These are phyloP conservation scores for Limosa lapponica DNA, from an alignment of 2,797 vertebrate species.

Conservation along the genomic window DNA sequence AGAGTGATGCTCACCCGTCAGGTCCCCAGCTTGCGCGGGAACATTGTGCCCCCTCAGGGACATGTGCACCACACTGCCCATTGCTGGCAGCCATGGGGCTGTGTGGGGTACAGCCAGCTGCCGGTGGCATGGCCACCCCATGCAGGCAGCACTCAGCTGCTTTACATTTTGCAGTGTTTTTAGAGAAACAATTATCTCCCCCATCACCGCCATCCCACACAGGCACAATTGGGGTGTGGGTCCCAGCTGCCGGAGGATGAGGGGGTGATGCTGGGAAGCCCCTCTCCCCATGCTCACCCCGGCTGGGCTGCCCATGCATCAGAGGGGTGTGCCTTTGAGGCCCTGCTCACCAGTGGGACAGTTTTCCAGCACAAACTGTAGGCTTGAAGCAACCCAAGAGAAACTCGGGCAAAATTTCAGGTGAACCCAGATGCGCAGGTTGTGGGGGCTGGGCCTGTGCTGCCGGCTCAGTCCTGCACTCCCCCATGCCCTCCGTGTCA, in stretches of 20 bases:
- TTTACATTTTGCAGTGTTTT: neutral
- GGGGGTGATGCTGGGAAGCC: neutral
- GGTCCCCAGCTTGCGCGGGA: fast-evolving
- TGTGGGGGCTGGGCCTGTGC: fast-evolving
- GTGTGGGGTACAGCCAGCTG: neutral
- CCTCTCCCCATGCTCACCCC: fast-evolving
- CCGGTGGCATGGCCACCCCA: fast-evolving
- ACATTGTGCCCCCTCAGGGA: neutral
- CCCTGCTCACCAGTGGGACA: fast-evolving
- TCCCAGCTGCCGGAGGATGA: neutral
- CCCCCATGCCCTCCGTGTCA: fast-evolving
- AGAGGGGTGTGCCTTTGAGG: no score
- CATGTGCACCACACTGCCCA: fast-evolving
- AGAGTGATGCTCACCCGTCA: neutral
- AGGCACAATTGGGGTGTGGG: neutral
- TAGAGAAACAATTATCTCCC: neutral
- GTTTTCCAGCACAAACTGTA: neutral
- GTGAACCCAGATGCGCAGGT: fast-evolving
- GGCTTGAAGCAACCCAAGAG: neutral
- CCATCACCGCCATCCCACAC: fast-evolving
- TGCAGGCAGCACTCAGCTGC: neutral
- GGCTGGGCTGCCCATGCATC: fast-evolving
- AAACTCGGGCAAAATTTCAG: fast-evolving
- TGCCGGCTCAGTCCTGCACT: fast-evolving
- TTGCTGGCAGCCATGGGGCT: neutral